These are phyloP conservation scores for Drosophila varians DNA, from an alignment of 1,140 invertebrate species.

Conservation along the genomic window DNA sequence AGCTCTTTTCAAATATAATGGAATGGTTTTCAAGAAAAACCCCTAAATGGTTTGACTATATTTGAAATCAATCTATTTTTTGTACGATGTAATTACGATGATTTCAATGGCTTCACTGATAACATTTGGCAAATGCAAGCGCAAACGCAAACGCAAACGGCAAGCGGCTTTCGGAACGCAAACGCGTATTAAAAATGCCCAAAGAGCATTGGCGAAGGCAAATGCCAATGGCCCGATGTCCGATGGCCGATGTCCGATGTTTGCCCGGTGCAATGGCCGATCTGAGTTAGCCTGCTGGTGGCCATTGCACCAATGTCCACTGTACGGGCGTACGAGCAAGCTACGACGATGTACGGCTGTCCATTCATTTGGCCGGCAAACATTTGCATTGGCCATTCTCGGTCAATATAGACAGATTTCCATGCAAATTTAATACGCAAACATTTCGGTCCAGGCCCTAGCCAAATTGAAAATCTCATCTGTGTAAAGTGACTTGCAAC, in stretches of 20 bases:
- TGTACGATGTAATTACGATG: slow-evolving; percentile 16
- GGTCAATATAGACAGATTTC: slow-evolving; percentile 84
- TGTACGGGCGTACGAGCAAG: slow-evolving; percentile 33
- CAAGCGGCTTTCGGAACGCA: slow-evolving; percentile 37
- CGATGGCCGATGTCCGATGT: slow-evolving; percentile 13
- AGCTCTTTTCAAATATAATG: too few species aligned
- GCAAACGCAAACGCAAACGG: slow-evolving; percentile 45
- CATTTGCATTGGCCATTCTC: slow-evolving; percentile 82
- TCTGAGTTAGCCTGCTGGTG: slow-evolving; percentile 20
- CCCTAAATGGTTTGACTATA: not conserved
- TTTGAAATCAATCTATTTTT: not conserved
- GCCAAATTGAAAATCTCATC: slow-evolving; percentile 83
- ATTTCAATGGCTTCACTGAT: slow-evolving; percentile 56
- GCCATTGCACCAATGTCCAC: slow-evolving; percentile 47
- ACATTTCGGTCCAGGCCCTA: slow-evolving; percentile 71
- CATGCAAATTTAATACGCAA: slow-evolving; percentile 84
- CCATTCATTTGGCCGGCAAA: slow-evolving; percentile 78
- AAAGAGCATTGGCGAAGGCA: slow-evolving; percentile 64
- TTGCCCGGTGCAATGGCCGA: slow-evolving; percentile 54
- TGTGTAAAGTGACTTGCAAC: slow-evolving; percentile 59
- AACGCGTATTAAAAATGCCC: slow-evolving; percentile 79
- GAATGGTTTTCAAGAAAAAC: too few species aligned
- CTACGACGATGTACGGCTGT: slow-evolving; percentile 17
- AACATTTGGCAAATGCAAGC: slow-evolving; percentile 79
- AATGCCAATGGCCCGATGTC: slow-evolving; percentile 56